phyloP scores from a whole-genome alignment of 2,888 invertebrate genomes.

The Xanthorhoe designata region DNA sequence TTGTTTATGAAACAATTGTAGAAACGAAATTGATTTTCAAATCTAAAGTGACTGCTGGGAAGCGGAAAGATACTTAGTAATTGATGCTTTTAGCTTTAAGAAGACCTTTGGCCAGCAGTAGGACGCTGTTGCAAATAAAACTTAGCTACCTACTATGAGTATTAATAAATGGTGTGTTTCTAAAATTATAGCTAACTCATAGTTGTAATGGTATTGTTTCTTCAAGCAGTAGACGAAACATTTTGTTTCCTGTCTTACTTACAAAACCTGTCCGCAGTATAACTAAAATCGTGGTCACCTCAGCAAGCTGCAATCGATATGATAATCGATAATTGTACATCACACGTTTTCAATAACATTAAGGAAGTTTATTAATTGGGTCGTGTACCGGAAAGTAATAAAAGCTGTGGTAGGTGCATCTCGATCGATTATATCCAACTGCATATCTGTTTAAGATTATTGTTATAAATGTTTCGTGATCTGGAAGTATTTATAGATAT shows the following conservation, averaged over 20 bases:
- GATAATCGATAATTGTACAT: constrained; percentile 52
- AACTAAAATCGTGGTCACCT: constrained; percentile 19
- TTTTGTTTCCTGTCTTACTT: neutral
- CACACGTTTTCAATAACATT: constrained; percentile 49
- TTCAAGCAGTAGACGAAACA: no score
- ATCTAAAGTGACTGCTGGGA: no score
- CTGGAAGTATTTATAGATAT: neutral
- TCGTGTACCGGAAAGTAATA: constrained; percentile 46
- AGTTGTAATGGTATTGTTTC: neutral
- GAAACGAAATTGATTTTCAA: no score
- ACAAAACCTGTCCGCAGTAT: neutral
- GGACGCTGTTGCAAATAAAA: no score
- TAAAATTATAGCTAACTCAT: neutral
- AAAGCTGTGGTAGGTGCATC: constrained; percentile 34
- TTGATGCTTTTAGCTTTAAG: no score
- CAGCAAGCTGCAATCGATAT: constrained; percentile 39
- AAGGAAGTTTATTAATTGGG: constrained; percentile 50
- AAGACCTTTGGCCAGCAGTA: no score
- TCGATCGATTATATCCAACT: constrained; percentile 16
- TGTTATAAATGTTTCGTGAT: constrained; percentile 8
- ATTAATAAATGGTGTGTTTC: no score
- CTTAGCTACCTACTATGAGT: no score
- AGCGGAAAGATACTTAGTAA: no score
- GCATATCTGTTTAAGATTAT: constrained; percentile 14
- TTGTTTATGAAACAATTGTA: neutral